Base-by-base conservation (phyloP, 2,797 vertebrate species). In the Pempheris klunzingeri region DNA sequence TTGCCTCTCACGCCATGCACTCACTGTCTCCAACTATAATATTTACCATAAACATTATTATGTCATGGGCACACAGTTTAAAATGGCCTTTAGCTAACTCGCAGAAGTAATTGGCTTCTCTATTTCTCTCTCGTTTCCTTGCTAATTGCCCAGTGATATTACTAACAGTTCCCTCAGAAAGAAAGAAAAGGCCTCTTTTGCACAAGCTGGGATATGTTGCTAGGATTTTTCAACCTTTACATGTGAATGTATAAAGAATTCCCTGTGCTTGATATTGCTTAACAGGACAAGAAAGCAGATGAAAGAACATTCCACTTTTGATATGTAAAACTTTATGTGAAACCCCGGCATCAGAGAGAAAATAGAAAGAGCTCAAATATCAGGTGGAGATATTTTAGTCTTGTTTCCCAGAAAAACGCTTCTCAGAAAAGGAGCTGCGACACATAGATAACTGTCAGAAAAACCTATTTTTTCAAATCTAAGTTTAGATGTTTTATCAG, bases 41-140 rank as follows among this genome's bases (percentile, higher is more conserved):
- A 97, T 96, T 96, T 97, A 96, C 95, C 95, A 96, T 96, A 96
- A 96, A 96, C 95, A 96, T 96, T 96, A 96, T 96, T 95, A 96
- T 96, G 96, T 96, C 96, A 96, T 95, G 95, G 95, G 95, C 95
- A 95, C 95, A 96, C 95, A 96, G 94, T 96, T 96, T 96, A 96
- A 96, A 96, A 96, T 96, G 95, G 95, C 96, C 95, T 96, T 96
- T 95, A 95, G 96, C 96, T 95, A 95, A 95, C 95, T 95, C 94
- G 65, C 85, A 95, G 90, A 94, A 95, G 95, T 96, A 96, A 96
- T 96, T 96, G 95, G 94, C 94, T 95, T 95, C 94, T 95, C 95
- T 87, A 94, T 95, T 95, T 95, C 94, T 94, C 93, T 95, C 94
- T 94, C 89, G 87, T 95, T 96, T 95, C 94, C 93, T 92, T 92